A percentile compares a stretch with the other conserved stretches of the same genome.
phyloP scores from a whole-genome alignment of 2,888 invertebrate genomes.

The Nemurella pictetii region DNA sequence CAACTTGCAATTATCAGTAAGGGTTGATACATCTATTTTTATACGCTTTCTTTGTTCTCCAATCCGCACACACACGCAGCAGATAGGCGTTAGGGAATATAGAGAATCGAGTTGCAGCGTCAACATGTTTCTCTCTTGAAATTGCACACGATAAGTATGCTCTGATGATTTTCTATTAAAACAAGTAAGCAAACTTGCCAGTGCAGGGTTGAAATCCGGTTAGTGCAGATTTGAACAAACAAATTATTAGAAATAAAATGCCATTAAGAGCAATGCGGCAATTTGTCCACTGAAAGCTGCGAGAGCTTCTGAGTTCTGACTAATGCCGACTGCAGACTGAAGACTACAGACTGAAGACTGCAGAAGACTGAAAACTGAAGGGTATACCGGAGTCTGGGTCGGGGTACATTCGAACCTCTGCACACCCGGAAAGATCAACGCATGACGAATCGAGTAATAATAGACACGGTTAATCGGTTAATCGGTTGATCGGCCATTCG shows the following conservation, averaged over 20 bases:
- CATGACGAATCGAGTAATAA: neutral
- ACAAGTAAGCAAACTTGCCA: neutral
- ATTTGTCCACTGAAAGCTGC: neutral
- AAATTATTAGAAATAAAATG: neutral
- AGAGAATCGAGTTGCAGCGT: neutral
- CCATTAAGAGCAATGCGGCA: neutral
- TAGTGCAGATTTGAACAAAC: neutral
- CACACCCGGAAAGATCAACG: neutral
- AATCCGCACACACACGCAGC: neutral
- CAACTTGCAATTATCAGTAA: neutral
- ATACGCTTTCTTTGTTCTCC: neutral
- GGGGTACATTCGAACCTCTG: neutral
- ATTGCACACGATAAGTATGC: neutral
- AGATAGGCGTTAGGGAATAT: neutral
- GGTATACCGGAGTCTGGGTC: too few relatives aligned
- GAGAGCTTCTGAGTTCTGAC: too few relatives aligned
- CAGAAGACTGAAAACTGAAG: too few relatives aligned
- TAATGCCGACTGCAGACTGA: too few relatives aligned
- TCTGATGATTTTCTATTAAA: neutral
- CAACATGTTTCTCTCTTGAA: neutral
- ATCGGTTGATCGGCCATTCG: neutral
- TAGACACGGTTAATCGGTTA: neutral
- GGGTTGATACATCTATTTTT: neutral
- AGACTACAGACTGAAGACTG: too few relatives aligned
- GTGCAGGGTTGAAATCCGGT: neutral